Conservation (phyloP, 2,797 vertebrate genomes). For the Ptychobarbus kaznakovi region DNA sequence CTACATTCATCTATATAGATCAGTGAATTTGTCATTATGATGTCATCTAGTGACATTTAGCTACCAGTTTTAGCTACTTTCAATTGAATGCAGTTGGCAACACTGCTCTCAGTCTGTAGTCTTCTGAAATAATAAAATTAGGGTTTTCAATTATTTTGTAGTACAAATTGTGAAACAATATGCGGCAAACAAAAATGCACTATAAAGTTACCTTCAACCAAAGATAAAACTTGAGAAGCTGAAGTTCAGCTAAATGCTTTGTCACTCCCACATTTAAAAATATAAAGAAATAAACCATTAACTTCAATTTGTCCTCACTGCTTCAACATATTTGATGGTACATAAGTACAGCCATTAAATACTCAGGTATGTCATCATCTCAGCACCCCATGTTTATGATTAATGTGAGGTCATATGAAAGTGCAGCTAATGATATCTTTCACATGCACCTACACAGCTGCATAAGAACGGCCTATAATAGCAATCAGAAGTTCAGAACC, state of each 20-base stretch:
- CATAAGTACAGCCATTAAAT: not conserved
- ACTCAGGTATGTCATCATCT: constrained; percentile 16
- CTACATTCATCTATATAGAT: no score
- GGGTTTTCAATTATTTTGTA: not conserved
- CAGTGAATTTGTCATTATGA: no score
- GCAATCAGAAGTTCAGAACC: not conserved
- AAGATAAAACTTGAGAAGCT: not conserved
- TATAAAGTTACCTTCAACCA: not conserved
- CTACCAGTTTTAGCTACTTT: no score
- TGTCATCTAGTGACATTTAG: no score
- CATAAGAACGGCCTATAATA: not conserved
- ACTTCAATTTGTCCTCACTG: not conserved
- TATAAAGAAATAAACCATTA: not conserved
- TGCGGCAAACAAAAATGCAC: not conserved
- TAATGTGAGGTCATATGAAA: constrained; percentile 11
- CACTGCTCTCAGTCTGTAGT: not conserved
- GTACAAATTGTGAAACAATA: not conserved
- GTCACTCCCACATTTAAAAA: not conserved
- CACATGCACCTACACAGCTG: not conserved
- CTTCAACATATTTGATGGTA: not conserved
- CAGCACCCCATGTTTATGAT: not conserved
- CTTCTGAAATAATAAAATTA: not conserved
- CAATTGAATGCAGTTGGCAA: no score
- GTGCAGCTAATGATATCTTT: not conserved
- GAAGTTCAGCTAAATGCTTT: not conserved